Evolutionary conservation across 2,888 invertebrate species (phyloP).

Genomic region (Macrophya alboannulata): DNA sequence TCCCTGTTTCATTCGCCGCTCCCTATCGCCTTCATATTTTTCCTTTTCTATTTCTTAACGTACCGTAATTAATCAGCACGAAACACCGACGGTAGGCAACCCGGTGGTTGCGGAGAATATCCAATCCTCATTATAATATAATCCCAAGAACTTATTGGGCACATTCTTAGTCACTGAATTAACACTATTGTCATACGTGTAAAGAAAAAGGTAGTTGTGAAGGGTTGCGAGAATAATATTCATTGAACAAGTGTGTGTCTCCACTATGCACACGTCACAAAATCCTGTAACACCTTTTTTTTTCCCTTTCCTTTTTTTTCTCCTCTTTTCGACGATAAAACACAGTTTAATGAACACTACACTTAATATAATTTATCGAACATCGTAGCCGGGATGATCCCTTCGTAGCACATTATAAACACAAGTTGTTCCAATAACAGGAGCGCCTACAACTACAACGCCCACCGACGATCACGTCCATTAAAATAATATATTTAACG

Average conservation of each 20-base stretch:
- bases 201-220: not conserved
- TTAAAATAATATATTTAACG: constrained; percentile 44
- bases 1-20: not conserved
- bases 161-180: constrained; percentile 57
- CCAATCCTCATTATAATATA: constrained; percentile 62
- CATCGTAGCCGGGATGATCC: constrained; percentile 22
- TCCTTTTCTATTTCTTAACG: not conserved
- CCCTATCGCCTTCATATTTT: not conserved
- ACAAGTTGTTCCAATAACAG: constrained; percentile 43
- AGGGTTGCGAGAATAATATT: not conserved
- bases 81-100: constrained; percentile 56
- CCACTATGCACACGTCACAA: constrained; percentile 22
- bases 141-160: constrained; percentile 61
- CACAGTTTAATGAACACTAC: constrained; percentile 11
- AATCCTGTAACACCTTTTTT: constrained; percentile 17
- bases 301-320: not conserved
- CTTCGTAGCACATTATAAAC: constrained; percentile 44
- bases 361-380: not conserved
- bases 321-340: not conserved
- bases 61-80: constrained; percentile 52
- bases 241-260: not conserved
- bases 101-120: constrained; percentile 60
- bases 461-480: constrained; percentile 52
- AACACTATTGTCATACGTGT: constrained; percentile 19
- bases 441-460: constrained; percentile 52